Conservation (phyloP, 2,113 vertebrate genomes). For the Narcine bancroftii region DNA sequence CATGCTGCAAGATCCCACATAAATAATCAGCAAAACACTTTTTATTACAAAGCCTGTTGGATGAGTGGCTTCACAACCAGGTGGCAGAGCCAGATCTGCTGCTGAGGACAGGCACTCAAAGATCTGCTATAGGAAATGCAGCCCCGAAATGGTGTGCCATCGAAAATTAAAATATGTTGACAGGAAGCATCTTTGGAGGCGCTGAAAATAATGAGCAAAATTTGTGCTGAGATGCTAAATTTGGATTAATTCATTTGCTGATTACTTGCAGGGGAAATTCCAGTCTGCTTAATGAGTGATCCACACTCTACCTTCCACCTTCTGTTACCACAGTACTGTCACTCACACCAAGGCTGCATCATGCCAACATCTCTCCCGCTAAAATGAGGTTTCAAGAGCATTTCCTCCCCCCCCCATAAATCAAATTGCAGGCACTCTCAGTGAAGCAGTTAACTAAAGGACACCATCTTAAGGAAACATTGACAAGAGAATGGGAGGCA, state of each 20-base stretch:
- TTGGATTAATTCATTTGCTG: neutral
- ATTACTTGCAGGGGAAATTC: neutral
- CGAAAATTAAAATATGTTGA: neutral
- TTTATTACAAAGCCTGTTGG: neutral
- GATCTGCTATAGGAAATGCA: neutral
- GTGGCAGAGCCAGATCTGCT: neutral
- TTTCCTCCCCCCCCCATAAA: neutral
- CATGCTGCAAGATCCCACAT: neutral
- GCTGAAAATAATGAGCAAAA: neutral
- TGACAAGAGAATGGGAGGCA: neutral
- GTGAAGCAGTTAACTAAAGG: neutral
- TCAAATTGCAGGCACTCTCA: neutral
- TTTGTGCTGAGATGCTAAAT: neutral
- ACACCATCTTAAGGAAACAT: neutral
- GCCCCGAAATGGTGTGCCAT: neutral
- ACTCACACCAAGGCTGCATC: neutral
- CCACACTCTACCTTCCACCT: neutral
- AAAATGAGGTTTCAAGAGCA: neutral
- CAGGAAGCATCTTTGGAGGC: neutral
- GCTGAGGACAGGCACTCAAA: neutral
- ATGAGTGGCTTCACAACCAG: too few relatives aligned
- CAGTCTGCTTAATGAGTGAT: neutral
- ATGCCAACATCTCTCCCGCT: neutral
- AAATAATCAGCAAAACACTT: neutral
- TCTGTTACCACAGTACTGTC: neutral